Evolutionary conservation across 2,888 invertebrate species (phyloP).

Genomic region (Merodon equestris): DNA sequence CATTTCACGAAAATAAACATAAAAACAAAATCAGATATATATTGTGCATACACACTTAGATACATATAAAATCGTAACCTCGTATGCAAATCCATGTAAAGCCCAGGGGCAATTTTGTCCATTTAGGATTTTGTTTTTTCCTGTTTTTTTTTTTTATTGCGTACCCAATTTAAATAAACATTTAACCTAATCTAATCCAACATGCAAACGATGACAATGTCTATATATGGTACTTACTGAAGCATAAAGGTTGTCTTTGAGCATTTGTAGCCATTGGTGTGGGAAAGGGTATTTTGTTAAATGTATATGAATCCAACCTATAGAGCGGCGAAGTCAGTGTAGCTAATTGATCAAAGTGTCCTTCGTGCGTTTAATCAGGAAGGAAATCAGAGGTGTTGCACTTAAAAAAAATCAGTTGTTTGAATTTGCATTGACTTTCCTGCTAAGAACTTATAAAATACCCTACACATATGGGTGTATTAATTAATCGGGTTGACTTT

Average conservation of each 20-base stretch:
- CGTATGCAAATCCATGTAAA: background rate
- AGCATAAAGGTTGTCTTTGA: background rate
- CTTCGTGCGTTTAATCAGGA: conserved; percentile 1
- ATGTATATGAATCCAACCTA: too few species aligned
- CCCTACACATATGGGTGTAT: too few species aligned
- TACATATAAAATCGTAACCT: too few species aligned
- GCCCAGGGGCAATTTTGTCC: background rate
- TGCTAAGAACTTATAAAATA: too few species aligned
- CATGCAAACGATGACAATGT: background rate
- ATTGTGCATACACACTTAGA: too few species aligned
- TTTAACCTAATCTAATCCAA: conserved; percentile 5
- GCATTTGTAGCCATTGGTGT: background rate
- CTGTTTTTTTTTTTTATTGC: background rate
- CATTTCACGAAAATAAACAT: too few species aligned
- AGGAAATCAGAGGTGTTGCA: background rate
- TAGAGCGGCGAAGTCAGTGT: background rate
- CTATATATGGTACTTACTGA: conserved; percentile 1
- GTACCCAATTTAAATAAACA: conserved; percentile 17
- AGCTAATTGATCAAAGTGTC: background rate
- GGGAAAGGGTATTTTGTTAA: too few species aligned
- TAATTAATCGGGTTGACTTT: too few species aligned
- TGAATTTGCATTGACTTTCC: too few species aligned
- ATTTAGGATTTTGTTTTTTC: background rate
- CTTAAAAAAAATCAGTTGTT: too few species aligned
- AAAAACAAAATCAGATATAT: too few species aligned